These are phyloP conservation scores for Acronicta leporina DNA, from an alignment of 2,888 invertebrate genomes.

Conservation along the genomic window DNA sequence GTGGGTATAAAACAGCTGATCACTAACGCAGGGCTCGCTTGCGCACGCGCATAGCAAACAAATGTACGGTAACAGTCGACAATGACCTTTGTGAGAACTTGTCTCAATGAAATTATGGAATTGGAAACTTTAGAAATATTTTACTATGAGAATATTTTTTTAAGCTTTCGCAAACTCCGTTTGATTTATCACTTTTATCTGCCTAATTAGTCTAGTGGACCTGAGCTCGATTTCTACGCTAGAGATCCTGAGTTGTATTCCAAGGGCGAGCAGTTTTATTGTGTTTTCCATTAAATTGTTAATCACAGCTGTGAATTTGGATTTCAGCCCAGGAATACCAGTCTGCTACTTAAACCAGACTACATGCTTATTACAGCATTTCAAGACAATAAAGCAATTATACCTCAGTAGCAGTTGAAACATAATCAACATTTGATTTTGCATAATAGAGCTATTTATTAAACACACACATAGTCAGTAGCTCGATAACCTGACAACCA, in stretches of 20 bases:
- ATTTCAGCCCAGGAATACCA: too few species aligned
- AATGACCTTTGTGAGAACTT: slow-evolving; percentile 43
- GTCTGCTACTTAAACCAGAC: slow-evolving; percentile 10
- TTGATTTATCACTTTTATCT: too few species aligned
- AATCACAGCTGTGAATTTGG: too few species aligned
- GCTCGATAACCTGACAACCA: too few species aligned
- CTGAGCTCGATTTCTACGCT: too few species aligned
- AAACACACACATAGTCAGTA: too few species aligned
- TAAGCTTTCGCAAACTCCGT: not conserved
- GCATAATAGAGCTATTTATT: slow-evolving; percentile 40
- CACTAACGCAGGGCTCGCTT: slow-evolving; percentile 23
- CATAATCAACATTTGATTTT: slow-evolving; percentile 39
- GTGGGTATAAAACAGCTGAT: slow-evolving; percentile 52
- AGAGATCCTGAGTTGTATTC: too few species aligned
- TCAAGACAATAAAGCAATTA: slow-evolving; percentile 45
- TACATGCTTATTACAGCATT: slow-evolving; percentile 19
- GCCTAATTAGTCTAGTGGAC: too few species aligned
- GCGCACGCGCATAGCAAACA: slow-evolving; percentile 36
- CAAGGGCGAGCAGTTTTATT: too few species aligned
- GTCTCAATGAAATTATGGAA: slow-evolving; percentile 19
- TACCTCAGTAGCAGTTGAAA: slow-evolving; percentile 20
- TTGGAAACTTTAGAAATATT: not conserved
- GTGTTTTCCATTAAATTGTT: too few species aligned
- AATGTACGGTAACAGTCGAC: slow-evolving; percentile 31
- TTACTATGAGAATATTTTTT: not conserved